phyloP scores from a whole-genome alignment of 1,140 invertebrate genomes.

The Drosophila nasuta region DNA sequence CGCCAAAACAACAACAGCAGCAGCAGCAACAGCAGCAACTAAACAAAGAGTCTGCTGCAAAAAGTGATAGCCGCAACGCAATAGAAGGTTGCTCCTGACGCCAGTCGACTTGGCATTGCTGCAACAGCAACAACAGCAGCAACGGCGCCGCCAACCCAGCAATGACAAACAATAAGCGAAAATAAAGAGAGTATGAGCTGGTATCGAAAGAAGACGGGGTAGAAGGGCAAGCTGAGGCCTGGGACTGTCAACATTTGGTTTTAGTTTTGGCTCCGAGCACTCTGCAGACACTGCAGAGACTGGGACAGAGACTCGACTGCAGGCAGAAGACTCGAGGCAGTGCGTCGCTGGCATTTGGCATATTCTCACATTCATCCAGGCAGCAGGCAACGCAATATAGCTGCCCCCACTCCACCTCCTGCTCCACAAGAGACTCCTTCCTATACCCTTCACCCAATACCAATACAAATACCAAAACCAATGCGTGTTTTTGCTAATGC shows the following conservation, averaged over 20 bases:
- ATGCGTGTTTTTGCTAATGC: conserved; percentile 79
- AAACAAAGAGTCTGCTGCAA: conserved; percentile 58
- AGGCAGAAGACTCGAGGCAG: conserved; percentile 8
- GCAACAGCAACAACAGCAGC: conserved; percentile 27
- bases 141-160: conserved; percentile 24
- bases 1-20: conserved; percentile 29
- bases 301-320: neutral
- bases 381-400: conserved; percentile 36
- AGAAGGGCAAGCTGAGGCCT: neutral
- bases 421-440: neutral
- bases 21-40: neutral
- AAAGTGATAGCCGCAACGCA: conserved; percentile 41
- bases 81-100: conserved; percentile 55
- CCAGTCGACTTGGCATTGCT: conserved; percentile 49
- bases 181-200: conserved; percentile 50
- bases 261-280: conserved; percentile 26
- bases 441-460: neutral
- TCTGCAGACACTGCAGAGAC: conserved; percentile 33
- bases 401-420: conserved; percentile 32
- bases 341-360: conserved; percentile 70
- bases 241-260: conserved; percentile 39
- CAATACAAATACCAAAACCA: conserved; percentile 25
- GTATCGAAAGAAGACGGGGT: conserved; percentile 13
- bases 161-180: conserved; percentile 71
- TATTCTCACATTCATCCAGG: conserved; percentile 76